Base-by-base conservation (phyloP, 2,797 vertebrate genomes). In the Tadarida brasiliensis region DNA sequence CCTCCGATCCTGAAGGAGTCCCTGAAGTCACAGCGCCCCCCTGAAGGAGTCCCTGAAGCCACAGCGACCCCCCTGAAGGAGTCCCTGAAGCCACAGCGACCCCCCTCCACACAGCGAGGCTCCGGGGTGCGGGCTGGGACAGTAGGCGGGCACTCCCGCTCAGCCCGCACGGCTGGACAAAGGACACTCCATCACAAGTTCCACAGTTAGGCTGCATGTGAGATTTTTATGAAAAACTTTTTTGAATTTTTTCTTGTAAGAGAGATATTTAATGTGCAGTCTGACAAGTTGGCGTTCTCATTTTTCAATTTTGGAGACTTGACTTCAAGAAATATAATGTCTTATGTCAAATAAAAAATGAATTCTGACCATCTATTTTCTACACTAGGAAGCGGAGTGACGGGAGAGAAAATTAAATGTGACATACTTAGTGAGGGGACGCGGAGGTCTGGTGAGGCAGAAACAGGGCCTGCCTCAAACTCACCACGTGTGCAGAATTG, bases 351-450 rank as follows among this genome's bases (percentile, higher is more conserved):
- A 90, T 71, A 57, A 76, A 90, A 93, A 93, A 92, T 91, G 44
- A 88, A 90, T 93, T 94, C 92, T 77, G 80, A 94, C 59, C 24
- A 90, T 57, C 70, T 54, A 19, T 95, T 94, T 84, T 95, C 35
- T 57, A 51, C 24, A 2, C 8, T 30, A 61, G 83, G 65, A 90
- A 74, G 49, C 57, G 59, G 30, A 51, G 24, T 85, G 39, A 81
- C 81, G 35, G 12, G 11, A 39, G 63, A 94, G 84, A 89, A 90
- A 77, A 91, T 82, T 65, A 67, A 68, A 39, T 56, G 61, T 86
- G 91, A 87, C 90, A 22, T 3, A 4, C 20, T 14, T 2, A n/a
- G 56, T 56, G 86, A 63, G 56, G n/a, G 22, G 54, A 5, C 57
- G 7, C 0, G 74, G 35, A 3, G 1, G 47, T 19, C 11, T 39